phyloP scores from a whole-genome alignment of 2,797 vertebrate genomes.

The Etheostoma perlongum region DNA sequence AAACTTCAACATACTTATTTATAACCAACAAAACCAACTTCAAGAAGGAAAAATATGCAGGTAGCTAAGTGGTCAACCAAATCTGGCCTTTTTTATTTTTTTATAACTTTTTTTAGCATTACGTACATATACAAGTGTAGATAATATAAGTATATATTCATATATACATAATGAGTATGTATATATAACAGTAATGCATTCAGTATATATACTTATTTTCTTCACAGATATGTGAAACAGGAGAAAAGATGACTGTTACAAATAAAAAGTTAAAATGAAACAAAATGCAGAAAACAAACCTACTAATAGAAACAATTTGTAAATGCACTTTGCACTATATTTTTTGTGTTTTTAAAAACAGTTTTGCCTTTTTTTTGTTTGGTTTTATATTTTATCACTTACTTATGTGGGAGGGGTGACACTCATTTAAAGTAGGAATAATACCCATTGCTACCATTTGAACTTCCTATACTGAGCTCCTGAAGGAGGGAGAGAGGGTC shows the following conservation, averaged over 20 bases:
- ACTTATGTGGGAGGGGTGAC: slow-evolving; percentile 50
- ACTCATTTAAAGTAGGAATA: slow-evolving; percentile 99
- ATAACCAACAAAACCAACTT: slow-evolving; percentile 73
- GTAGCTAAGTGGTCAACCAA: slow-evolving; percentile 86
- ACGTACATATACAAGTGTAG: slow-evolving; percentile 91
- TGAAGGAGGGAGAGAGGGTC: slow-evolving; percentile 98
- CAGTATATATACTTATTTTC: slow-evolving; percentile 85
- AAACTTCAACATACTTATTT: slow-evolving; percentile 74
- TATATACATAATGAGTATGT: slow-evolving; percentile 86
- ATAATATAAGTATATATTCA: slow-evolving; percentile 88
- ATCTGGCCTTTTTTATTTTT: slow-evolving; percentile 78
- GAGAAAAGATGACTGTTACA: slow-evolving; percentile 83
- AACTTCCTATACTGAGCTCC: slow-evolving; percentile 99
- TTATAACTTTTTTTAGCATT: slow-evolving; percentile 75
- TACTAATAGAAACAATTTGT: slow-evolving; percentile 82
- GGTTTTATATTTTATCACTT: slow-evolving; percentile 52
- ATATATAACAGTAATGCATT: slow-evolving; percentile 85
- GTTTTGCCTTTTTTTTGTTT: slow-evolving; percentile 74
- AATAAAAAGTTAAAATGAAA: slow-evolving; percentile 84
- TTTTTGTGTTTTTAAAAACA: slow-evolving; percentile 58
- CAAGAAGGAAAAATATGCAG: slow-evolving; percentile 72
- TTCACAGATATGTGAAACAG: slow-evolving; percentile 88
- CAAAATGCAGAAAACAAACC: slow-evolving; percentile 79
- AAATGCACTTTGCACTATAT: slow-evolving; percentile 80
- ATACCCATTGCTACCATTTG: slow-evolving; percentile 99